Conservation (phyloP, 1,140 invertebrate species). For the Metopolophium dirhodum region DNA sequence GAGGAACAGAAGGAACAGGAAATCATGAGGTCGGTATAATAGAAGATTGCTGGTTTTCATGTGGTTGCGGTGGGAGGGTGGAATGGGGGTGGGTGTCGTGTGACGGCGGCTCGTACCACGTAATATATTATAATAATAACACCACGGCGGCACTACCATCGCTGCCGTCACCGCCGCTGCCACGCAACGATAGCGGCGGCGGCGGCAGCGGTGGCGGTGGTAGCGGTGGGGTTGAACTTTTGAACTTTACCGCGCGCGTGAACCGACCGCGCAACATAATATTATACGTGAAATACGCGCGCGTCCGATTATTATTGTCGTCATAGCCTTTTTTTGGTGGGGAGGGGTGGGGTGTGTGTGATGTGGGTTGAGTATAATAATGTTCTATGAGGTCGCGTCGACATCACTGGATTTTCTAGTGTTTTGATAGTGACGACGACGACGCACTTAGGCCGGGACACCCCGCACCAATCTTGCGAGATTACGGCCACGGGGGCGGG, state of each 20-base stretch:
- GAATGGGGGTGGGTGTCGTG: background rate
- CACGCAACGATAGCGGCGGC: background rate
- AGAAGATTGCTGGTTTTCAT: background rate
- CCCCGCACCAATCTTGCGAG: background rate
- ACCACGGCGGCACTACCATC: background rate
- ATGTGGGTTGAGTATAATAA: background rate
- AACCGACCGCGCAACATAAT: background rate
- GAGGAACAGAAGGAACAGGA: conserved; percentile 96
- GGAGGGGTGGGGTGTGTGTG: background rate
- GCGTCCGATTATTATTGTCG: background rate
- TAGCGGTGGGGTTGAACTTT: conserved; percentile 47
- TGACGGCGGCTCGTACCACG: background rate
- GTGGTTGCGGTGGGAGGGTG: background rate
- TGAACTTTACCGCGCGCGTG: conserved; percentile 45
- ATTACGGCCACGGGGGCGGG: background rate
- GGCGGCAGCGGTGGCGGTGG: background rate
- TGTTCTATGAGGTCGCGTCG: background rate
- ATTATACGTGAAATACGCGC: conserved; percentile 10
- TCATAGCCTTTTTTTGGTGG: background rate
- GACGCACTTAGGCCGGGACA: background rate
- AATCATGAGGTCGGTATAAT: conserved; percentile 83
- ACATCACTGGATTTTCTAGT: background rate
- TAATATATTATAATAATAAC: conserved; percentile 4
- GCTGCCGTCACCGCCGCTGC: background rate
- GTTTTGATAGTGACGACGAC: background rate